Evolutionary conservation across 1,140 invertebrate species (phyloP).

Genomic region (Drosophila santomea): DNA sequence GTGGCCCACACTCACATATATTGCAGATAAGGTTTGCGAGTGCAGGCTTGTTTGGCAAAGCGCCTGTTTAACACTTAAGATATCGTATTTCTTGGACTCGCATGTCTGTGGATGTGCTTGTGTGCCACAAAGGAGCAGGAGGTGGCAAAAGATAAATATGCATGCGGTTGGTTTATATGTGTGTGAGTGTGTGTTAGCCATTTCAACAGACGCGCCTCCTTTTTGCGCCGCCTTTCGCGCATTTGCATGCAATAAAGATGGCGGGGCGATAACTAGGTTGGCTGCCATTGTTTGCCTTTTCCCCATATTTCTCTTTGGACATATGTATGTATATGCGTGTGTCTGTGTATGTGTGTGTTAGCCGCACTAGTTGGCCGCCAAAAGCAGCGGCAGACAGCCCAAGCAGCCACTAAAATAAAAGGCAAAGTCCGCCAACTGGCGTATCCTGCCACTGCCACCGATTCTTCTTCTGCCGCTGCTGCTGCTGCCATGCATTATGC

Average conservation of each 20-base stretch:
- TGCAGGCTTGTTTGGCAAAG: conserved; percentile 78
- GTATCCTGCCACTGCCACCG: conserved; percentile 66
- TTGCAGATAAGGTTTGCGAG: conserved; percentile 37
- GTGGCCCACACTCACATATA: conserved; percentile 21
- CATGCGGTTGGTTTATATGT: conserved; percentile 70
- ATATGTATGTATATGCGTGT: conserved; percentile 12
- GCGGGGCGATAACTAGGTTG: conserved; percentile 80
- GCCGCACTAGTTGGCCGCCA: conserved; percentile 63
- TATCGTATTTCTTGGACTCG: conserved; percentile 75
- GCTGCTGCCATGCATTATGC: conserved; percentile 73
- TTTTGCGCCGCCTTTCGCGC: conserved; percentile 74
- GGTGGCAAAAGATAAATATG: conserved; percentile 76
- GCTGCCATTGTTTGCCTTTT: conserved; percentile 80
- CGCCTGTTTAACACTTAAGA: conserved; percentile 82
- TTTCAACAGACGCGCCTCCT: conserved; percentile 74
- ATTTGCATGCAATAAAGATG: conserved; percentile 83
- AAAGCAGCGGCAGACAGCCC: conserved; percentile 53
- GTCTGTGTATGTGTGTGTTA: conserved; percentile 34
- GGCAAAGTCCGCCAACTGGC: conserved; percentile 72
- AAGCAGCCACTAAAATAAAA: conserved; percentile 77
- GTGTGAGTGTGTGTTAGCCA: conserved; percentile 54
- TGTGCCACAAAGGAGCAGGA: conserved; percentile 49
- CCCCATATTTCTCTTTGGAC: conserved; percentile 46
- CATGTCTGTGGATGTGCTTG: conserved; percentile 37
- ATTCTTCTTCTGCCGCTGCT: conserved; percentile 34